Percentiles rank a stretch among this genome's conserved stretches.
Evolutionary conservation across 2,113 vertebrate species (phyloP).

Genomic region (Phoenicopterus ruber): DNA sequence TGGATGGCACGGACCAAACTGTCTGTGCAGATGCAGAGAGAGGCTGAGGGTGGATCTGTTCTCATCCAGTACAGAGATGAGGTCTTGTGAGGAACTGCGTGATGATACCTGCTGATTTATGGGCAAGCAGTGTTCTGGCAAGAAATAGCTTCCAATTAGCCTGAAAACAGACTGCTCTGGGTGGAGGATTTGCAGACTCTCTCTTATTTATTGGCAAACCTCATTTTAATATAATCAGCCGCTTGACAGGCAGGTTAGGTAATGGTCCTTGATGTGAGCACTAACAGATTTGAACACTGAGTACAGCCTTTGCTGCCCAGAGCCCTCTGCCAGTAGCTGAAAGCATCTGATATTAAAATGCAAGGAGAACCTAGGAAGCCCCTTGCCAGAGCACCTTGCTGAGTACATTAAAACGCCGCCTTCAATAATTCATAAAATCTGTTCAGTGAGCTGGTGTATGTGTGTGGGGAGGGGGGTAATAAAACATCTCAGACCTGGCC

Average conservation of each 20-base stretch:
- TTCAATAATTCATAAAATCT: constrained; percentile 49
- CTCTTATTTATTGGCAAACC: constrained; percentile 18
- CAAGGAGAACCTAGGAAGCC: background rate
- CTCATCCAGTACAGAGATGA: background rate
- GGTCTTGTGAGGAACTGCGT: background rate
- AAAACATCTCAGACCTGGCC: constrained; percentile 1
- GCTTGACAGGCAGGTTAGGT: constrained; percentile 19
- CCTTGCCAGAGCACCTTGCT: constrained; percentile 38
- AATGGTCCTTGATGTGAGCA: background rate
- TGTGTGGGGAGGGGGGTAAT: background rate
- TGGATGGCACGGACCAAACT: background rate
- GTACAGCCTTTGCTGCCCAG: background rate
- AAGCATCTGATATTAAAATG: background rate
- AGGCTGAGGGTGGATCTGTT: background rate
- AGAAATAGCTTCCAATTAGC: constrained; percentile 33
- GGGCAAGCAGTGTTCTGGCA: background rate
- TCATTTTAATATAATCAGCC: constrained; percentile 7
- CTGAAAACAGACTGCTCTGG: constrained; percentile 23
- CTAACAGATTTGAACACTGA: background rate
- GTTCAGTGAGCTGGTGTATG: background rate
- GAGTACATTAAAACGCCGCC: background rate
- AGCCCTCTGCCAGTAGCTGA: constrained; percentile 6
- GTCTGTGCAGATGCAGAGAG: background rate
- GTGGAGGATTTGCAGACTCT: background rate
- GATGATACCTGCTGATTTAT: background rate